phyloP scores from a whole-genome alignment of 2,113 vertebrate species.

The Lepisosteus osseus region DNA sequence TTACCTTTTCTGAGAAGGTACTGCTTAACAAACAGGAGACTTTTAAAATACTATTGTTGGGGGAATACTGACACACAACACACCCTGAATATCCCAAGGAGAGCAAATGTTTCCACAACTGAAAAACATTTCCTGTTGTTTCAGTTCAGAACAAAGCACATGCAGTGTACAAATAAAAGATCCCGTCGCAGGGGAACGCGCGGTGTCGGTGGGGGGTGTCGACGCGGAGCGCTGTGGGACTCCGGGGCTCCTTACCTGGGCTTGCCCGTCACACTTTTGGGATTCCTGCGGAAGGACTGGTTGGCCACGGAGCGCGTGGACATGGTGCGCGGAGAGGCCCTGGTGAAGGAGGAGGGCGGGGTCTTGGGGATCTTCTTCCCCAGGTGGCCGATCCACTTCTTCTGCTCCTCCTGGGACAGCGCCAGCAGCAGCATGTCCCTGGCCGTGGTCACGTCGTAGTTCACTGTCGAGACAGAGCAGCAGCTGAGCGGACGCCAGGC shows the following conservation, averaged over 20 bases:
- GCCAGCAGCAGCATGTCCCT: slow-evolving; percentile 94
- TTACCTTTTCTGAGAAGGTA: too few relatives aligned
- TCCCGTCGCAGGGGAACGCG: too few relatives aligned
- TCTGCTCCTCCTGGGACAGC: slow-evolving; percentile 94
- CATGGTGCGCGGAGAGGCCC: slow-evolving; percentile 87
- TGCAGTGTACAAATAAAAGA: too few relatives aligned
- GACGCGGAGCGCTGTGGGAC: too few relatives aligned
- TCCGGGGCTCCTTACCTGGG: slow-evolving; percentile 74
- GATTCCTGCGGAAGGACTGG: slow-evolving; percentile 93
- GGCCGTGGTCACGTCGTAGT: slow-evolving; percentile 94
- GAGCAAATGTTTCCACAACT: too few relatives aligned
- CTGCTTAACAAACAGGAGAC: too few relatives aligned
- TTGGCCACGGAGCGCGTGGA: slow-evolving; percentile 90
- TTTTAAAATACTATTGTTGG: too few relatives aligned
- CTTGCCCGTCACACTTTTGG: slow-evolving; percentile 91
- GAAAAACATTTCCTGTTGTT: too few relatives aligned
- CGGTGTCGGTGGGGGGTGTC: background rate
- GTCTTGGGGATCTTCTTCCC: slow-evolving; percentile 98
- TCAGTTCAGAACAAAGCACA: too few relatives aligned
- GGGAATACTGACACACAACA: too few relatives aligned
- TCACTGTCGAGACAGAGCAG: slow-evolving; percentile 64
- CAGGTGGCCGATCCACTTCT: slow-evolving; percentile 96
- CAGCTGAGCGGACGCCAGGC: too few relatives aligned
- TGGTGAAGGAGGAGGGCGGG: slow-evolving; percentile 85
- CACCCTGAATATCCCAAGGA: too few relatives aligned